A percentile compares a stretch with the other conserved stretches of the same genome.
Evolutionary conservation across 2,113 vertebrate genomes (phyloP).

Genomic region (Thunnus maccoyii): DNA sequence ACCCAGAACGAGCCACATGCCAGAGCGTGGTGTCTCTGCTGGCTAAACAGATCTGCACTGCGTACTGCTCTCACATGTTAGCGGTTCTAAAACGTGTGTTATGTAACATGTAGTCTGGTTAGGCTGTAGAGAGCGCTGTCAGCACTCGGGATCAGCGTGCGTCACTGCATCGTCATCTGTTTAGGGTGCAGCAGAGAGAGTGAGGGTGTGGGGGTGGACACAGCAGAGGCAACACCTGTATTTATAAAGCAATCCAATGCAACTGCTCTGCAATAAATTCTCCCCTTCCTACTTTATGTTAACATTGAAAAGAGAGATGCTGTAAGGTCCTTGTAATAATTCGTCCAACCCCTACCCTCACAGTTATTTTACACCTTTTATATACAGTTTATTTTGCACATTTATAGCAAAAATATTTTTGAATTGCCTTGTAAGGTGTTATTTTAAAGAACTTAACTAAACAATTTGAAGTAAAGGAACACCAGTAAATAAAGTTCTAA

Average conservation of each 20-base stretch:
- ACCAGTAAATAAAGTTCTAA: too few relatives aligned
- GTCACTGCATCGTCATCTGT: slow-evolving; percentile 14
- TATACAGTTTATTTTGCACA: background rate
- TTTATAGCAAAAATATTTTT: background rate
- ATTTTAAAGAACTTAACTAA: too few relatives aligned
- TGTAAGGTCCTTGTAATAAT: background rate
- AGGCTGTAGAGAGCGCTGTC: slow-evolving; percentile 25
- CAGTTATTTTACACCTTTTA: background rate
- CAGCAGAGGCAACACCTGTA: slow-evolving; percentile 9
- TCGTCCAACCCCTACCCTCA: too few relatives aligned
- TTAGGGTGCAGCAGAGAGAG: background rate
- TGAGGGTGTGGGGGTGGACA: background rate
- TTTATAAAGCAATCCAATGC: background rate
- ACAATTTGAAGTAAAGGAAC: too few relatives aligned
- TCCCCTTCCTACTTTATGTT: background rate
- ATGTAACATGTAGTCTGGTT: slow-evolving; percentile 35
- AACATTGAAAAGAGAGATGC: background rate
- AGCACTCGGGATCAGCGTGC: background rate
- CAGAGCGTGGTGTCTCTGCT: slow-evolving; percentile 31
- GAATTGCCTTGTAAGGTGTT: too few relatives aligned
- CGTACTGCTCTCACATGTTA: slow-evolving; percentile 26
- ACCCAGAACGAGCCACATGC: slow-evolving; percentile 54
- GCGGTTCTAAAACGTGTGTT: slow-evolving; percentile 15
- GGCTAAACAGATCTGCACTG: slow-evolving; percentile 35
- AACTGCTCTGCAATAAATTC: slow-evolving; percentile 11